Percentiles rank a stretch among this genome's conserved stretches.
Conservation (phyloP, 2,888 invertebrate species). For the Thereva nobilitata region DNA sequence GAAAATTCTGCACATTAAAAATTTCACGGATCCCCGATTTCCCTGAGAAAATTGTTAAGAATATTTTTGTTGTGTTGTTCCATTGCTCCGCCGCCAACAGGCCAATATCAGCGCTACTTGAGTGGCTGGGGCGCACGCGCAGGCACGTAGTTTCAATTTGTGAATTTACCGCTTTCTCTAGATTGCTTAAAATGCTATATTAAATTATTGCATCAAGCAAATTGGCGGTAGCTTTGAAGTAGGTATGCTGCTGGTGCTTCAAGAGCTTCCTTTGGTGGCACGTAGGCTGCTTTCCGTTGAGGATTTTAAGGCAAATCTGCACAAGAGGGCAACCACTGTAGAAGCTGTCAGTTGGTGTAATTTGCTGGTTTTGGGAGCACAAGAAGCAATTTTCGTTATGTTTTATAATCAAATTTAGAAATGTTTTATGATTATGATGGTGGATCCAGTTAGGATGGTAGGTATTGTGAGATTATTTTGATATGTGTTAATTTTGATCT, state of each 20-base stretch:
- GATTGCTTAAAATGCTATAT: conserved; percentile 15
- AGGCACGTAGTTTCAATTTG: conserved; percentile 33
- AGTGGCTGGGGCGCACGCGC: conserved; percentile 20
- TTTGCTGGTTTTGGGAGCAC: no score
- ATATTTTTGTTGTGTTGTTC: not conserved
- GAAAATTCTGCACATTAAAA: conserved; percentile 21
- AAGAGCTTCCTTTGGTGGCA: not conserved
- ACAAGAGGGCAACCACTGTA: not conserved
- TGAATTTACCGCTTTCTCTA: conserved; percentile 32
- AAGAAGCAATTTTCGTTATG: no score
- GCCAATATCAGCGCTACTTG: conserved; percentile 4
- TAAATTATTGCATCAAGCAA: conserved; percentile 30
- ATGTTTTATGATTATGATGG: no score
- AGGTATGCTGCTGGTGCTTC: not conserved
- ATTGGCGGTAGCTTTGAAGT: conserved; percentile 32
- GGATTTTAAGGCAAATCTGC: conserved; percentile 13
- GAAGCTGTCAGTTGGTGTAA: not conserved
- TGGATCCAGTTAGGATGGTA: no score
- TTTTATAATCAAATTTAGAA: no score
- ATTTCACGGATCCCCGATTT: conserved; percentile 22
- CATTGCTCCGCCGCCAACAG: not conserved
- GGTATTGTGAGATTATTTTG: no score
- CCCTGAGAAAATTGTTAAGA: not conserved
- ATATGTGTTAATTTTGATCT: no score
- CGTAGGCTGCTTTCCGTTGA: conserved; percentile 16